Evolutionary conservation across 2,113 vertebrate genomes (phyloP).

Genomic region (Thinocorus orbignyianus): DNA sequence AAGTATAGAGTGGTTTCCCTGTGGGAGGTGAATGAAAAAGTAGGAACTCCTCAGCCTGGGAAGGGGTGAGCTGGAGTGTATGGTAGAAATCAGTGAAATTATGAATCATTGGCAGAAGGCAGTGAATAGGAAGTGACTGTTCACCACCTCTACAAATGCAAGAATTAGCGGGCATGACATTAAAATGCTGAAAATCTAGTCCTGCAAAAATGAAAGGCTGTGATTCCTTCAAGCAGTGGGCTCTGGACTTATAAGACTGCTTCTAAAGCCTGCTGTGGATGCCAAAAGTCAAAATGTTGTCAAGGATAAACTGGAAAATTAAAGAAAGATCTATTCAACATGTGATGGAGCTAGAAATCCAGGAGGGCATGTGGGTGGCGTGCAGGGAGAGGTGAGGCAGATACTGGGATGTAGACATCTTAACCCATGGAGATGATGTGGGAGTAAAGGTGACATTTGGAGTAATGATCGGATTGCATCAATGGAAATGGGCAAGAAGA

Average conservation of each 20-base stretch:
- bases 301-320: neutral
- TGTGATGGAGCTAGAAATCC: neutral
- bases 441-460: neutral
- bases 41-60: neutral
- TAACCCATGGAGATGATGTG: neutral
- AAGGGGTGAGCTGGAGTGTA: neutral
- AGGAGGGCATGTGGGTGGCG: neutral
- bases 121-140: neutral
- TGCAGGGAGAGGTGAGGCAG: neutral
- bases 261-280: neutral
- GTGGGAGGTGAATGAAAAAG: neutral
- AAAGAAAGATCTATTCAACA: neutral
- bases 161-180: slow-evolving; percentile 19
- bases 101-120: neutral
- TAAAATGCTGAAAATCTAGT: slow-evolving; percentile 1
- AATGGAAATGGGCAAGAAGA: neutral
- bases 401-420: neutral
- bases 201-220: neutral
- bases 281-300: neutral
- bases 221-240: neutral
- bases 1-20: neutral
- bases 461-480: neutral
- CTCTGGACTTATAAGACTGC: neutral
- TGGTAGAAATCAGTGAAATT: neutral
- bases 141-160: neutral